Base-by-base conservation (phyloP, 2,113 vertebrate species). In the Reinhardtius hippoglossoides region DNA sequence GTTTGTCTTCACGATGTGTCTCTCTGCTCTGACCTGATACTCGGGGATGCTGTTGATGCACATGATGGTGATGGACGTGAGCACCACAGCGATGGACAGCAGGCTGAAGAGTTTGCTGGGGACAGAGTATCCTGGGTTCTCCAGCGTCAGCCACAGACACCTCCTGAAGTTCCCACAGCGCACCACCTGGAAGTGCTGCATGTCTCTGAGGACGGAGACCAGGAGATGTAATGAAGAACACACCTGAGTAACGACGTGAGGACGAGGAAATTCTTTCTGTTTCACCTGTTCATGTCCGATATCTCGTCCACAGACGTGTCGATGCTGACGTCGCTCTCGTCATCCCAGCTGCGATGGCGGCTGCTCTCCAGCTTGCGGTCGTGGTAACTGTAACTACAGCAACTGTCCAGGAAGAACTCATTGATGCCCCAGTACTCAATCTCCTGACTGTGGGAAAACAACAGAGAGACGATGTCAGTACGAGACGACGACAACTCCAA, bases 351-450 rank as follows among this genome's bases (percentile, higher is more conserved):
- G 91, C 94, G 95, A 58, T 95, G 95, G 2, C 94, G 94, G 74
- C 93, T 94, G 85, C 92, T 94, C 87, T 96, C 95, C 88, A 98
- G 94, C 21, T 97, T 97, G 61, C 97, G 96, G 87, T 99, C 98
- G 0, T 98, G 96, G 91, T 97, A 99, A 44, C 96, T 96, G 78
- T 96, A 97, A 83, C 97, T 98, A 83, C 98, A 99, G 94, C 98
- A 99, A 4, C 94, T 92, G 92, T 97, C 97, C 90, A 99, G 94
- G 90, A 97, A 98, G 93, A 96, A 96, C 71, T 99, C 97, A 0
- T 97, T 97, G 93, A 99, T 97, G 88, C 97, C 97, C 98, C 98
- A 99, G 88, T 99, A 99, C 88, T 99, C 97, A 0, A 98, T 97
- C 93, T 99, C 98, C 93, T 99, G 97, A 86, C 96, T 97, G 89